phyloP scores from a whole-genome alignment of 2,797 vertebrate species.

The Pseudochirops corinnae region DNA sequence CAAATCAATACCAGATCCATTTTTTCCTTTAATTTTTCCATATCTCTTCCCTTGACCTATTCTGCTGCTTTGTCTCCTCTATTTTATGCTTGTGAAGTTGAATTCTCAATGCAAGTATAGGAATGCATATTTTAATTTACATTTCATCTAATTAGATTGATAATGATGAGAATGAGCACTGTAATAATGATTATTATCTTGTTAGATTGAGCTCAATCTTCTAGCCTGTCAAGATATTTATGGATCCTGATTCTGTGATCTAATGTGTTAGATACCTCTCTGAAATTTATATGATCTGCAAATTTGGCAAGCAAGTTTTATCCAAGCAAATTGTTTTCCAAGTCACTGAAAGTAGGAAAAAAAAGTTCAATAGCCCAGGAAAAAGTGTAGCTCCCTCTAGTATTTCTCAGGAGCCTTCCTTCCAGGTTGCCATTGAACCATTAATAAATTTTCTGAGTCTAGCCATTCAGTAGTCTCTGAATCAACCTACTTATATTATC shows the following conservation, averaged over 20 bases:
- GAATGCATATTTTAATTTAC: not conserved
- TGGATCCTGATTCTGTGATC: not conserved
- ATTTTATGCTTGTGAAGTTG: not conserved
- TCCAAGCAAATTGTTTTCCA: not conserved
- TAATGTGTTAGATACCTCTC: not conserved
- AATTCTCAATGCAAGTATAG: not conserved
- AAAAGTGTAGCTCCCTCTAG: not conserved
- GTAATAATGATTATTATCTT: not conserved
- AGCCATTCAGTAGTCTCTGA: too few species aligned
- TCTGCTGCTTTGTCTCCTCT: not conserved
- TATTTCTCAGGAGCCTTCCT: not conserved
- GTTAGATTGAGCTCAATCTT: not conserved
- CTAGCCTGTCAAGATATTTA: not conserved
- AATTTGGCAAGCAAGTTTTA: not conserved
- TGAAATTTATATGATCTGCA: not conserved
- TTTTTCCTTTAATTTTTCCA: not conserved
- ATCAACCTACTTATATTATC: too few species aligned
- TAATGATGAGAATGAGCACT: not conserved
- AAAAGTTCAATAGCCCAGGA: not conserved
- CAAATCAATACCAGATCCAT: not conserved
- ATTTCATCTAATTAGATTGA: not conserved
- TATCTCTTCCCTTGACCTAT: not conserved
- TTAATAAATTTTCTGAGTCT: too few species aligned
- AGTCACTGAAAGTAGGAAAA: not conserved
- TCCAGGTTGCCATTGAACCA: too few species aligned